Percentiles rank a stretch among this genome's conserved stretches.
Evolutionary conservation across 2,797 vertebrate genomes (phyloP).

Genomic region (Dromococcyx pavoninus): DNA sequence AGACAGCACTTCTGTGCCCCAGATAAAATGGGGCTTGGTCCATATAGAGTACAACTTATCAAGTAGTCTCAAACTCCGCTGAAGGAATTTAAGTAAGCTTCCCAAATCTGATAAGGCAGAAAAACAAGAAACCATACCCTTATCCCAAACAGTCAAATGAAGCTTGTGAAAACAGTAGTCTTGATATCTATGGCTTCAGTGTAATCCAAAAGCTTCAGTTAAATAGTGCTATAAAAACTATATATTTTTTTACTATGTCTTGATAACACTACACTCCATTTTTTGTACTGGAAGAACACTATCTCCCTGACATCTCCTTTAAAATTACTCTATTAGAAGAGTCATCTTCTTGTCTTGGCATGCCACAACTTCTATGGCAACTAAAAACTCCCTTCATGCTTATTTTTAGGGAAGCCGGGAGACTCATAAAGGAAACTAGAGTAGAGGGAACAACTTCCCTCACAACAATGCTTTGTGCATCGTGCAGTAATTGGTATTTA

Average conservation of each 20-base stretch:
- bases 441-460: not conserved
- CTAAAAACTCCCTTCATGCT: not conserved
- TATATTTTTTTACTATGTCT: fast-evolving
- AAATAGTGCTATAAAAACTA: not conserved
- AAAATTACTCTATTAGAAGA: not conserved
- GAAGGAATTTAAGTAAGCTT: not conserved
- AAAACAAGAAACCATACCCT: not conserved
- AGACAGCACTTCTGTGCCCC: not conserved
- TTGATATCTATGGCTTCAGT: not conserved
- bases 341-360: not conserved
- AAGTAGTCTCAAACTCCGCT: not conserved
- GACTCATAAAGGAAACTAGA: not conserved
- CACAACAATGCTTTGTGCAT: not conserved
- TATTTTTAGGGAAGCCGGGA: not conserved
- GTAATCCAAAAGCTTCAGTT: not conserved
- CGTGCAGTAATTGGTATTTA: not conserved
- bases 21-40: not conserved
- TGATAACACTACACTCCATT: not conserved
- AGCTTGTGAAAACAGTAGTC: not conserved
- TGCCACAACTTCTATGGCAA: not conserved
- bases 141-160: not conserved
- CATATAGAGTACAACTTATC: not conserved
- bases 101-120: not conserved
- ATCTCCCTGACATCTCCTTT: not conserved
- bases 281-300: not conserved